Conservation (phyloP, 2,888 invertebrate genomes). For the Andrena camellia region DNA sequence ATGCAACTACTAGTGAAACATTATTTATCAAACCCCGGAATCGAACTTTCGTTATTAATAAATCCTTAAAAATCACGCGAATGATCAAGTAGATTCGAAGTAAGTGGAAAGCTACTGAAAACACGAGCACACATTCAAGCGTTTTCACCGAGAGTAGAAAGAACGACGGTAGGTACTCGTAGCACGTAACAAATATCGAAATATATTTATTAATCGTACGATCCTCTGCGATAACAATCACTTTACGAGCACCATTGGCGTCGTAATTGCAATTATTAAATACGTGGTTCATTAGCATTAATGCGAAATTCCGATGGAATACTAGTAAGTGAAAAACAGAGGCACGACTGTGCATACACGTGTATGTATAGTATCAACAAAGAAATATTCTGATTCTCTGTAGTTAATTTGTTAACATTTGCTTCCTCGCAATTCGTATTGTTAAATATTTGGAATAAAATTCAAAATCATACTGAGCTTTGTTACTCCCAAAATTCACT, state of each 20-base stretch:
- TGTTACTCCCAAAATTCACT: too few relatives aligned
- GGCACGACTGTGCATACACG: background rate
- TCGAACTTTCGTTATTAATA: too few relatives aligned
- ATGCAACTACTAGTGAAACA: too few relatives aligned
- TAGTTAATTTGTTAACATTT: background rate
- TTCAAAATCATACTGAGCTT: background rate
- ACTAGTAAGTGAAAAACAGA: constrained; percentile 34
- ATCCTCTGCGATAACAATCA: constrained; percentile 27
- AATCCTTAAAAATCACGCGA: too few relatives aligned
- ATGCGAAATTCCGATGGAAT: constrained; percentile 22
- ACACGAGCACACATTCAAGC: background rate
- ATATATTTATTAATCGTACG: constrained; percentile 36
- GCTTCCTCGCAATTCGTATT: background rate
- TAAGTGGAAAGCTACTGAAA: background rate
- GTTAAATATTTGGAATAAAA: background rate
- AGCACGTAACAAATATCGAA: constrained; percentile 28
- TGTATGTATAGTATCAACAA: background rate
- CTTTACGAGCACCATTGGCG: constrained; percentile 16
- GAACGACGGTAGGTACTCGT: constrained; percentile 1
- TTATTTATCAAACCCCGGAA: too few relatives aligned
- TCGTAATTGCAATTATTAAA: constrained; percentile 50
- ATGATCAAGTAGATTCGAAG: background rate
- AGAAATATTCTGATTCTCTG: background rate
- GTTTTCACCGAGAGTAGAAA: constrained; percentile 3
- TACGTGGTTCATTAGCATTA: constrained; percentile 37